Conservation (phyloP, 2,888 invertebrate species). For the Lasioglossum lativentre region DNA sequence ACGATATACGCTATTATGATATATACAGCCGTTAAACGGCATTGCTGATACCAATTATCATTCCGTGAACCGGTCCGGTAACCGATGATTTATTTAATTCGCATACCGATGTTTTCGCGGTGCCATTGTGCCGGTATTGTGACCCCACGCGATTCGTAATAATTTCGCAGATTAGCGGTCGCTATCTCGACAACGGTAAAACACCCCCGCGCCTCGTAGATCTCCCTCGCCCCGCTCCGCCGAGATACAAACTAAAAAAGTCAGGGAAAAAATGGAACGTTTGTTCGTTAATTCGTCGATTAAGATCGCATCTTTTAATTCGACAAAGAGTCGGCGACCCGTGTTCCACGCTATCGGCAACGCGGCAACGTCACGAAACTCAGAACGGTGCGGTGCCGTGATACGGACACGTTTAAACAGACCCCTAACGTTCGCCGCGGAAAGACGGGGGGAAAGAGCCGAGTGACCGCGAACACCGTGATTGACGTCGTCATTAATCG, state of each 20-base stretch:
- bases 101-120: background rate
- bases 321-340: background rate
- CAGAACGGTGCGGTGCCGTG: slow-evolving; percentile 23
- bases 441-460: background rate
- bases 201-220: background rate
- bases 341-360: slow-evolving; percentile 8
- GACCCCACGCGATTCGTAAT: background rate
- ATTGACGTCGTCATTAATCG: slow-evolving; percentile 6
- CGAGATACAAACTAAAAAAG: too few relatives aligned
- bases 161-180: slow-evolving; percentile 26
- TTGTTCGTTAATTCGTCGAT: background rate
- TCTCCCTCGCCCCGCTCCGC: background rate
- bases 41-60: slow-evolving; percentile 40
- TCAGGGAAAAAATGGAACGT: background rate
- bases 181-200: background rate
- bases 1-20: slow-evolving; percentile 33
- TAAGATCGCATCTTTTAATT: slow-evolving; percentile 21
- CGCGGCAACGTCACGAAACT: slow-evolving; percentile 12
- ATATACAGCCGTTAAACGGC: slow-evolving; percentile 35
- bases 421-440: background rate
- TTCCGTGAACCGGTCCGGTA: background rate
- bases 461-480: background rate
- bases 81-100: slow-evolving; percentile 47
- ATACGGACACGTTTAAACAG: background rate
- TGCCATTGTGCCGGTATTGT: slow-evolving; percentile 6